Evolutionary conservation across 2,797 vertebrate species (phyloP), one percentile per base, ranked within the genome.

Genomic region (Chelmon rostratus): DNA sequence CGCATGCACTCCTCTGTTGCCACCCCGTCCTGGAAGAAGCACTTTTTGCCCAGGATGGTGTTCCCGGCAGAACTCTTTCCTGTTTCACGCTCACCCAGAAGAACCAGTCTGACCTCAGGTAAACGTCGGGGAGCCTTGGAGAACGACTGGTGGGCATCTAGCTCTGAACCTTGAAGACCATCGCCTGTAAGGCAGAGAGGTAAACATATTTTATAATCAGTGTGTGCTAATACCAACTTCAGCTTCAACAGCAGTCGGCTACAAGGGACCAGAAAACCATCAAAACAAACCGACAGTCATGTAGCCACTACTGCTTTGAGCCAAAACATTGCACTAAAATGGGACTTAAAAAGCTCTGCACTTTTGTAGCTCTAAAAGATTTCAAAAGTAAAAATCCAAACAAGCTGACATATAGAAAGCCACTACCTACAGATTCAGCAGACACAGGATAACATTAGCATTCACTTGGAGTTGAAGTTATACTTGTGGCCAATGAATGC

Each of bases 11-110:
- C 94, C 77, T 95, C 94, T 0, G 94, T 95, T 1, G 90, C 94
- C 0, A 16, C 58, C 8, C 90, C 92, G 0, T 79, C 66, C 33
- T 78, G 78, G 76, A 95, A 96, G 65, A 87, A 46, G 40, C 6
- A 69, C 0, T 2, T 9, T 8, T 85, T 71, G 10, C 93, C 88
- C 12, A 96, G 91, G 67, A 96, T 92, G 46, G 91, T 63, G 16
- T 95, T 95, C 8, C 91, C 95, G 0, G 94, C 92, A 1, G 93
- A 93, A n/a, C 94, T 95, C 87, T 96, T 96, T 18, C 95, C 95
- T 0, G 93, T 95, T 78, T 95, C 95, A 1, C 94, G 91, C 86
- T 96, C 95, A 0, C 95, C 95, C 75, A 96, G 72, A 9, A 96
- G 92, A 71, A 95, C 82, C 59, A 96, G 81, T 19, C 95, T 75